Evolutionary conservation across 2,888 invertebrate genomes (phyloP).

Genomic region (Heptascelio sp.): DNA sequence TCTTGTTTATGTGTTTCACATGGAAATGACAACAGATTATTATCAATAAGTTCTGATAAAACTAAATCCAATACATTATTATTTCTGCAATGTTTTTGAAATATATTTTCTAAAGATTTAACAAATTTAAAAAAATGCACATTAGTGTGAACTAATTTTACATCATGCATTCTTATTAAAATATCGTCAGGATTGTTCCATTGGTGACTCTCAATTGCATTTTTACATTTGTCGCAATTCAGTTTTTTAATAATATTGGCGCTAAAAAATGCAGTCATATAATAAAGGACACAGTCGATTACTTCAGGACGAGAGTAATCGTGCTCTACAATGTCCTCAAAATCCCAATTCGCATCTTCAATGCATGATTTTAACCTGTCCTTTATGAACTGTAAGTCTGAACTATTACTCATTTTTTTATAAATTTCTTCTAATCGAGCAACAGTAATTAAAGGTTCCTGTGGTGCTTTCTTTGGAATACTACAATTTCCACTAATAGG

Average conservation of each 20-base stretch:
- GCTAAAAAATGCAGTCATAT: conserved; percentile 16
- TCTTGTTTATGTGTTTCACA: not conserved
- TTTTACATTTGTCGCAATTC: not conserved
- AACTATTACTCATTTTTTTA: not conserved
- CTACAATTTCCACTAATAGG: conserved; percentile 41
- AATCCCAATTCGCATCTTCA: conserved; percentile 49
- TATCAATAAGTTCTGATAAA: not conserved
- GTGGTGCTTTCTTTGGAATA: not conserved
- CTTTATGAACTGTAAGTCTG: conserved; percentile 20
- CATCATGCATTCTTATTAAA: not conserved
- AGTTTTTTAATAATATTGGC: not conserved
- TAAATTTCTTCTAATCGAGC: conserved; percentile 25
- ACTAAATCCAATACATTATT: not conserved
- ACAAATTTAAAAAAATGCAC: not conserved
- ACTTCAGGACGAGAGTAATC: conserved; percentile 57
- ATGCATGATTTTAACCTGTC: not conserved
- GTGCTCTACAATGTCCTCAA: conserved; percentile 56
- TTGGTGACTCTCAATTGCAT: not conserved
- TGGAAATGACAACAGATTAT: not conserved
- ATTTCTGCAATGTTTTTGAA: not conserved
- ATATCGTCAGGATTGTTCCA: conserved; percentile 2
- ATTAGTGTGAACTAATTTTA: not conserved
- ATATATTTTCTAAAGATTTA: not conserved
- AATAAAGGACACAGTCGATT: conserved; percentile 51
- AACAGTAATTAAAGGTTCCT: conserved; percentile 26